These are phyloP conservation scores for Labeo rohita DNA, from an alignment of 2,113 vertebrate species.

Conservation along the genomic window DNA sequence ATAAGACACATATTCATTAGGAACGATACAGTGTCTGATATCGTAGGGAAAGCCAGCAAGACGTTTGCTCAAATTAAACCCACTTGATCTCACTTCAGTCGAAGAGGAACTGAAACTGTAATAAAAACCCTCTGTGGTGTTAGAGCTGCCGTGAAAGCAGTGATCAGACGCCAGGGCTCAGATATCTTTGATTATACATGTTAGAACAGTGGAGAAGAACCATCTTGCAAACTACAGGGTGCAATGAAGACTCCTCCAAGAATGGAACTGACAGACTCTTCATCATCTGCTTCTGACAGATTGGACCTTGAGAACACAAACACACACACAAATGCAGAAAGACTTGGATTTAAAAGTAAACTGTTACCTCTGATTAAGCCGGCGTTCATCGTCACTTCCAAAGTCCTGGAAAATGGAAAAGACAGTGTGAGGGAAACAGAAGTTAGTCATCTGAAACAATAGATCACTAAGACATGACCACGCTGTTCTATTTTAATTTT, in stretches of 20 bases:
- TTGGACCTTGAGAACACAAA: slow-evolving; percentile 12
- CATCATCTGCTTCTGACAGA: slow-evolving; percentile 23
- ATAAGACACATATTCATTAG: neutral
- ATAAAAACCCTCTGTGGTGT: slow-evolving; percentile 15
- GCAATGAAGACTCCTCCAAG: slow-evolving; percentile 8
- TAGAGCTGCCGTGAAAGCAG: neutral
- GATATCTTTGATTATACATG: slow-evolving; percentile 31
- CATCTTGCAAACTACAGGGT: slow-evolving; percentile 38
- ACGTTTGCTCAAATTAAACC: neutral
- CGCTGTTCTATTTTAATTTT: neutral
- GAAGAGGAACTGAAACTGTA: neutral
- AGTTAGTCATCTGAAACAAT: neutral
- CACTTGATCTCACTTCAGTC: slow-evolving; percentile 13
- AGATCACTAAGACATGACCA: neutral
- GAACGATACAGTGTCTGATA: neutral
- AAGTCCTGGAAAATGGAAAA: slow-evolving; percentile 79
- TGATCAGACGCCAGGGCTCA: slow-evolving; percentile 11
- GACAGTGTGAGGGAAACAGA: slow-evolving; percentile 40
- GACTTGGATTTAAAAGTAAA: slow-evolving; percentile 33
- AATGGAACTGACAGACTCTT: neutral
- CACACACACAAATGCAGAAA: slow-evolving; percentile 42
- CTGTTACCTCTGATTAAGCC: slow-evolving; percentile 87
- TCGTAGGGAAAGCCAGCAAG: neutral
- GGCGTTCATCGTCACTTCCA: slow-evolving; percentile 91
- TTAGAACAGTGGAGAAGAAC: neutral